phyloP scores from a whole-genome alignment of 2,113 vertebrate genomes.

The Phoxinus phoxinus region DNA sequence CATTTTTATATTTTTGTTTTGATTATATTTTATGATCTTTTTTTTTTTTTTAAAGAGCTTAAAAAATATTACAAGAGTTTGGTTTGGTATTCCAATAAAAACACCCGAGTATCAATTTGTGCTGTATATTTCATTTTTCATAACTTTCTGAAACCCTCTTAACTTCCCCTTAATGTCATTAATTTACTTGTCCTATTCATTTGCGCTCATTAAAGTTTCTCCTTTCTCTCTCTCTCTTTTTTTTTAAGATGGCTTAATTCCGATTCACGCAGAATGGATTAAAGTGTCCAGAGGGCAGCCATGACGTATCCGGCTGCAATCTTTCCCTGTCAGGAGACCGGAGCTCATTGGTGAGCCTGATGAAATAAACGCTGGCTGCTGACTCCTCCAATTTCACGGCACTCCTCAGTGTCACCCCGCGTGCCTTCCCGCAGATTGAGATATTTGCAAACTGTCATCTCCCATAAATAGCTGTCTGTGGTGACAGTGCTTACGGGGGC shows the following conservation, averaged over 20 bases:
- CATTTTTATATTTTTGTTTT: too few relatives aligned
- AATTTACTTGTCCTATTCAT: background rate
- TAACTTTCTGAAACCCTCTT: background rate
- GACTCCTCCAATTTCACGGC: slow-evolving; percentile 91
- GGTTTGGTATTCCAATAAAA: background rate
- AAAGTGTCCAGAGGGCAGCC: slow-evolving; percentile 68
- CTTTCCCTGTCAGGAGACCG: slow-evolving; percentile 82
- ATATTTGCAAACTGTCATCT: slow-evolving; percentile 99
- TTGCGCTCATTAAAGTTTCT: slow-evolving; percentile 14
- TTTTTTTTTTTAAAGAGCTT: background rate
- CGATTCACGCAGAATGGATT: slow-evolving; percentile 75
- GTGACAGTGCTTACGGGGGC: slow-evolving; percentile 74
- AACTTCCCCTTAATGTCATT: background rate
- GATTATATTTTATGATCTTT: background rate
- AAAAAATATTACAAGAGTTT: background rate
- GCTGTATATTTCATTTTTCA: background rate
- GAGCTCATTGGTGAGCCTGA: slow-evolving; percentile 86
- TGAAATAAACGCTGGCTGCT: slow-evolving; percentile 95
- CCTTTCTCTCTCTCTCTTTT: slow-evolving; percentile 71
- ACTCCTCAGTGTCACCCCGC: slow-evolving; percentile 85
- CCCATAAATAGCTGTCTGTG: slow-evolving; percentile 93
- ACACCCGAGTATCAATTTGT: background rate
- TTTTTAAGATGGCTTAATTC: slow-evolving; percentile 76
- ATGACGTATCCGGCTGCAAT: slow-evolving; percentile 73
- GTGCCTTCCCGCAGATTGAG: slow-evolving; percentile 93